A percentile compares a stretch with the other conserved stretches of the same genome.
These are phyloP conservation scores for Bettongia penicillata DNA, from an alignment of 2,113 vertebrate genomes.

Conservation along the genomic window DNA sequence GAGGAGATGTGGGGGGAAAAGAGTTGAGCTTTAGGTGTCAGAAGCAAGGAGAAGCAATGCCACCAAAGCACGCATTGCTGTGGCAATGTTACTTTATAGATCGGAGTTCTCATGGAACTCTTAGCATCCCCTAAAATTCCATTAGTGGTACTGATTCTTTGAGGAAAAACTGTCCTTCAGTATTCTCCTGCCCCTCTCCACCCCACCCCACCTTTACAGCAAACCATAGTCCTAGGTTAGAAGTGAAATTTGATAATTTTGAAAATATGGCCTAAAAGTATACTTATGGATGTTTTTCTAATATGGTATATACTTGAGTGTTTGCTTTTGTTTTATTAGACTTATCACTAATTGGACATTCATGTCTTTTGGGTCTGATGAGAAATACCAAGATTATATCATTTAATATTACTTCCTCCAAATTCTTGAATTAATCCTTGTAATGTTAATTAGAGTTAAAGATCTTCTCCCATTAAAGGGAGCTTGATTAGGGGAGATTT, in stretches of 20 bases:
- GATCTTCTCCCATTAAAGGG: too few species aligned
- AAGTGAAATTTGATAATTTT: neutral
- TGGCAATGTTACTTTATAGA: neutral
- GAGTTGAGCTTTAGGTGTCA: neutral
- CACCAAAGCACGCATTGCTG: neutral
- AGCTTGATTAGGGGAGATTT: too few species aligned
- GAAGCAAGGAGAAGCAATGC: neutral
- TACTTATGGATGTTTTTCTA: neutral
- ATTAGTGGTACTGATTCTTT: neutral
- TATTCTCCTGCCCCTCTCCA: neutral
- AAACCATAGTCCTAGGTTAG: neutral
- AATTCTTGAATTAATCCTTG: neutral
- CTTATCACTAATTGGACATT: neutral
- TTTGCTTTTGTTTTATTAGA: neutral
- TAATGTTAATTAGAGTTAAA: too few species aligned
- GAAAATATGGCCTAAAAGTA: neutral
- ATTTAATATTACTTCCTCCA: neutral
- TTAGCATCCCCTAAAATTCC: neutral
- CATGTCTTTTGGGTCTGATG: neutral
- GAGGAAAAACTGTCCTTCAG: neutral
- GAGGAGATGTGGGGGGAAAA: neutral
- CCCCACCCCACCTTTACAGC: neutral
- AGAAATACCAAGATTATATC: neutral
- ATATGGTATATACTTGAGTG: neutral
- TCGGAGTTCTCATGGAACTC: neutral